Evolutionary conservation across 2,797 vertebrate genomes (phyloP).

Genomic region (Rhinogobio ventralis): DNA sequence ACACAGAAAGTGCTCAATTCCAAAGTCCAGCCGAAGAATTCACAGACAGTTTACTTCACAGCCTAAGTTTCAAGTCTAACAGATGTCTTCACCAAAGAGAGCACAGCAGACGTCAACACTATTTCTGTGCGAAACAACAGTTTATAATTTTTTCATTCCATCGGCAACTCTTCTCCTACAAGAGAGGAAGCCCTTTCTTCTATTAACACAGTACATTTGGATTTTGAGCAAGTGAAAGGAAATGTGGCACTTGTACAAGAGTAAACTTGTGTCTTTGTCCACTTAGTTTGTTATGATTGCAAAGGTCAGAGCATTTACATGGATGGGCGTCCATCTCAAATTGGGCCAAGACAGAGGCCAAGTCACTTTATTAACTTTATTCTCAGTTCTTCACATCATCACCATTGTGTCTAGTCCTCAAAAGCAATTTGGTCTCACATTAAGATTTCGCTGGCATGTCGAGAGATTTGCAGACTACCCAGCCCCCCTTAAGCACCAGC

Average conservation of each 20-base stretch:
- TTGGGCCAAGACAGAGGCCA: not conserved
- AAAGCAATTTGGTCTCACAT: constrained; percentile 35
- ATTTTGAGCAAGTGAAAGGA: not conserved
- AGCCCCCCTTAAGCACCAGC: constrained; percentile 12
- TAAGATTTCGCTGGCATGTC: constrained; percentile 12
- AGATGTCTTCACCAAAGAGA: not conserved
- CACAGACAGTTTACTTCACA: not conserved
- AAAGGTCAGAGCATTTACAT: constrained; percentile 29
- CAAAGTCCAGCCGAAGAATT: not conserved
- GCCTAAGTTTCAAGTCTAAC: not conserved
- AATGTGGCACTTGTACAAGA: not conserved
- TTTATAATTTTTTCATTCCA: not conserved
- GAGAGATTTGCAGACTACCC: constrained; percentile 16
- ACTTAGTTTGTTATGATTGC: constrained; percentile 26
- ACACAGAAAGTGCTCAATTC: constrained; percentile 7
- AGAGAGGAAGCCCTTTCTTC: not conserved
- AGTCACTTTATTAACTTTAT: constrained; percentile 22
- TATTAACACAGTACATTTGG: not conserved
- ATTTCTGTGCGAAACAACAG: not conserved
- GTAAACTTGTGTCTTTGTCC: not conserved
- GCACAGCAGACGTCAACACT: not conserved
- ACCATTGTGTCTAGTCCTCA: constrained; percentile 24
- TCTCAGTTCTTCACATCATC: not conserved
- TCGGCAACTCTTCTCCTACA: not conserved
- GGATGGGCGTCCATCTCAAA: not conserved